Base-by-base conservation (phyloP, 2,797 vertebrate genomes). In the Halcyon leucocephala region DNA sequence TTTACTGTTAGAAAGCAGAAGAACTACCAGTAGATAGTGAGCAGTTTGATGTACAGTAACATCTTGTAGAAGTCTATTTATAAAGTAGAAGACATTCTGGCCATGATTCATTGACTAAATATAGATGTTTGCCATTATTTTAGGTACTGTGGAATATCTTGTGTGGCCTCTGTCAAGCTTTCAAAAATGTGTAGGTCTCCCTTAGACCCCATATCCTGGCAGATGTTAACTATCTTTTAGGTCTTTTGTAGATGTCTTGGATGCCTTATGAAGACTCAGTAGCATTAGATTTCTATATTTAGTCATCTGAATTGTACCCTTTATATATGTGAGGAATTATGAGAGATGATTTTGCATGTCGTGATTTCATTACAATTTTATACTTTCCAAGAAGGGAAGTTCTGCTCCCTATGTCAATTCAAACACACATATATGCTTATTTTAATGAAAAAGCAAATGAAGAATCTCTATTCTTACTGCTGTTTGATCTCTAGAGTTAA, bases 1-100 rank as follows among this genome's bases (percentile, higher is more conserved):
- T 93, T 94, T 93, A 86, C 65, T 93, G 65, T 81, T 90, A 69
- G 54, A 76, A 94, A 81, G 69, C 76, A 74, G 69, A 92, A 74
- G 69, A 93, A 74, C 66, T 69, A 65, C 24, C 31, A 58, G 82
- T 74, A 82, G 86, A 44, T 54, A 82, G 72, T 58, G 44, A 92
- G 60, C 5, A n/a, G 51, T 86, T 93, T 93, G 41, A 80, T 82
- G 55, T 87, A 65, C 67, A 85, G 28, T 46, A 77, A 33, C 60
- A 87, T 87, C 71, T 85, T 95, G 86, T 57, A 57, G 25, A 93
- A 86, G 44, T 69, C 84, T 89, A 2, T 96, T 93, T 93, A 81
- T 96, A 82, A 94, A 82, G 31, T 37, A 86, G 77, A 84, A 70
- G 61, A 66, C 69, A 76, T 88, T 89, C 66, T 93, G 46, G 26